Conservation (phyloP, 2,797 vertebrate genomes). For the Pogonophryne albipinna region DNA sequence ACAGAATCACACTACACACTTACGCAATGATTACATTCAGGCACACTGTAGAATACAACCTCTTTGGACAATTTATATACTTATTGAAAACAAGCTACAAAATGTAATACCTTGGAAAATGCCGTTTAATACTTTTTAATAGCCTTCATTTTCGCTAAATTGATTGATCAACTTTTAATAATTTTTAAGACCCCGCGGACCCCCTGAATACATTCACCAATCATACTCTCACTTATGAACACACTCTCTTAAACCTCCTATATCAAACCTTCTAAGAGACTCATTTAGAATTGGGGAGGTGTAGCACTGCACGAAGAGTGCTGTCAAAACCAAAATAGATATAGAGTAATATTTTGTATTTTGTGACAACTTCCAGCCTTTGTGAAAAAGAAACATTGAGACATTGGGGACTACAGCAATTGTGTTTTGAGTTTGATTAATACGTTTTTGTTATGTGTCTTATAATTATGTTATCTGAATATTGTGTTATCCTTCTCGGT, state of each 20-base stretch:
- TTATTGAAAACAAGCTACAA: too few relatives aligned
- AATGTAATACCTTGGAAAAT: too few relatives aligned
- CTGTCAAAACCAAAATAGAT: constrained; percentile 8
- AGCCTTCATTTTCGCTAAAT: too few relatives aligned
- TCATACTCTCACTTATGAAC: background rate
- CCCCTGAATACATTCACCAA: background rate
- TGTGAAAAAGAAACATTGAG: background rate
- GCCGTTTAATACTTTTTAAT: too few relatives aligned
- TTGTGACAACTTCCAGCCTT: background rate
- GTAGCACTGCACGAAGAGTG: background rate
- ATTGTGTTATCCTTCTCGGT: background rate
- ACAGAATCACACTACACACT: too few relatives aligned
- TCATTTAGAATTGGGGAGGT: background rate
- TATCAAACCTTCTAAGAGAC: background rate
- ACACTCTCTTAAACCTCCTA: background rate
- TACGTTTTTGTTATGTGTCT: background rate
- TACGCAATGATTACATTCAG: too few relatives aligned
- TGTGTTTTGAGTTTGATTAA: background rate
- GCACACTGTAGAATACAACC: too few relatives aligned
- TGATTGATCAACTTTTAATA: too few relatives aligned
- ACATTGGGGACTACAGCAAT: background rate
- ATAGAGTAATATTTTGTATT: background rate
- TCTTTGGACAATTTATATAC: too few relatives aligned
- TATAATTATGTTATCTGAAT: background rate
- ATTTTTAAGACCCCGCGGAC: too few relatives aligned